These are phyloP conservation scores for Campaea margaritaria DNA, from an alignment of 2,888 invertebrate species.

Conservation along the genomic window DNA sequence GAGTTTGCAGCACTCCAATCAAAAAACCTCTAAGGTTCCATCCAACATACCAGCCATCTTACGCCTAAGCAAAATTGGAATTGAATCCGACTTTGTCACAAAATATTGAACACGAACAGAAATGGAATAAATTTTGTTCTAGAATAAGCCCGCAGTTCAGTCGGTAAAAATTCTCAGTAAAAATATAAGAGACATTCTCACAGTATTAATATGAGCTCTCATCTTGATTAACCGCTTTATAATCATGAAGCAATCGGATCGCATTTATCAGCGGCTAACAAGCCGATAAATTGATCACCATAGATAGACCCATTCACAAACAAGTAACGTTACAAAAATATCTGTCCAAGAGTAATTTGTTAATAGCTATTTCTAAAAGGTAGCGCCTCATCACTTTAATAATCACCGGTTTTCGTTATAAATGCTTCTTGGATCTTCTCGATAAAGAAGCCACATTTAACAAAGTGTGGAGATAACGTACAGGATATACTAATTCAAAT, in stretches of 20 bases:
- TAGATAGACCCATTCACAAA: slow-evolving; percentile 75
- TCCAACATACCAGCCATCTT: too few species aligned
- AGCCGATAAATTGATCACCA: slow-evolving; percentile 78
- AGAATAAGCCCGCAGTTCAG: background rate
- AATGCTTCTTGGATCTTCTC: slow-evolving; percentile 65
- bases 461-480: slow-evolving; percentile 67
- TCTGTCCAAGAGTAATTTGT: slow-evolving; percentile 75
- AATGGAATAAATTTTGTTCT: too few species aligned
- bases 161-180: slow-evolving; percentile 32
- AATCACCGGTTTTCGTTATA: slow-evolving; percentile 62
- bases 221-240: slow-evolving; percentile 75
- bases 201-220: slow-evolving; percentile 68
- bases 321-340: slow-evolving; percentile 76
- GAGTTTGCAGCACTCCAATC: too few species aligned
- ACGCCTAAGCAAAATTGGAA: too few species aligned
- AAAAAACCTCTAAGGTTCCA: too few species aligned
- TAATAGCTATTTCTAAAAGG: slow-evolving; percentile 69
- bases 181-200: slow-evolving; percentile 60
- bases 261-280: slow-evolving; percentile 77
- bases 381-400: slow-evolving; percentile 59
- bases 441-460: slow-evolving; percentile 71
- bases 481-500: slow-evolving; percentile 73
- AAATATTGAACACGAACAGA: too few species aligned
- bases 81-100: too few species aligned
- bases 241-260: slow-evolving; percentile 72